A percentile compares a stretch with the other conserved stretches of the same genome.
Evolutionary conservation across 2,888 invertebrate genomes (phyloP).

Genomic region (Parnassius glacialis): DNA sequence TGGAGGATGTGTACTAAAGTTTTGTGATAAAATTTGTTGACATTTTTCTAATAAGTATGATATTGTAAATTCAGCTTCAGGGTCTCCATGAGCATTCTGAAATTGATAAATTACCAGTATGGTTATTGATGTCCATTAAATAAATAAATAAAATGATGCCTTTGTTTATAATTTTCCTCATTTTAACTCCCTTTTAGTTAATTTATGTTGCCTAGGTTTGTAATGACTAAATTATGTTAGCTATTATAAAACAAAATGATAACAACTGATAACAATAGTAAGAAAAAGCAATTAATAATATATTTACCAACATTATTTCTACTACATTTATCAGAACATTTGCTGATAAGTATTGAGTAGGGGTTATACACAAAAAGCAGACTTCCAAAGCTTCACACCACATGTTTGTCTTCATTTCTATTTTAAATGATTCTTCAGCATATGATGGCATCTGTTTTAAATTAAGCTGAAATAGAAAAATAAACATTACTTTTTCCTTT

Average conservation of each 20-base stretch:
- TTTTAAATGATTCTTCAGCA: conserved; percentile 60
- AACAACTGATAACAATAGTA: neutral
- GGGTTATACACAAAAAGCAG: conserved; percentile 54
- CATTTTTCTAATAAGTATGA: conserved; percentile 57
- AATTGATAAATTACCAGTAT: conserved; percentile 34
- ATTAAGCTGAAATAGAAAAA: conserved; percentile 39
- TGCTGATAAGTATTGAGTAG: conserved; percentile 58
- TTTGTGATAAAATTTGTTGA: conserved; percentile 55
- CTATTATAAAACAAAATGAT: neutral
- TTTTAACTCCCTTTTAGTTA: too few relatives aligned
- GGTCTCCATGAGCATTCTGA: conserved; percentile 71
- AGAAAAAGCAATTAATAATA: neutral
- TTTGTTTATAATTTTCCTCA: too few relatives aligned
- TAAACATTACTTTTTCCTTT: too few relatives aligned
- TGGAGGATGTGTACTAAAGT: conserved; percentile 65
- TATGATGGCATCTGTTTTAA: conserved; percentile 48
- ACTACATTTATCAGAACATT: conserved; percentile 60
- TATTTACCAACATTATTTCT: conserved; percentile 70
- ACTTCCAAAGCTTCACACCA: conserved; percentile 71
- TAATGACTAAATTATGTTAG: neutral
- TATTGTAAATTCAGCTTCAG: conserved; percentile 46
- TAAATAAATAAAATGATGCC: too few relatives aligned
- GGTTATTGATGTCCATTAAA: too few relatives aligned
- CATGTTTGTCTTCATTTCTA: conserved; percentile 60
- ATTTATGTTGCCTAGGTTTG: too few relatives aligned